Percentiles rank a stretch among this genome's conserved stretches.
phyloP scores from a whole-genome alignment of 2,888 invertebrate genomes.

The Drosophila eohydei region DNA sequence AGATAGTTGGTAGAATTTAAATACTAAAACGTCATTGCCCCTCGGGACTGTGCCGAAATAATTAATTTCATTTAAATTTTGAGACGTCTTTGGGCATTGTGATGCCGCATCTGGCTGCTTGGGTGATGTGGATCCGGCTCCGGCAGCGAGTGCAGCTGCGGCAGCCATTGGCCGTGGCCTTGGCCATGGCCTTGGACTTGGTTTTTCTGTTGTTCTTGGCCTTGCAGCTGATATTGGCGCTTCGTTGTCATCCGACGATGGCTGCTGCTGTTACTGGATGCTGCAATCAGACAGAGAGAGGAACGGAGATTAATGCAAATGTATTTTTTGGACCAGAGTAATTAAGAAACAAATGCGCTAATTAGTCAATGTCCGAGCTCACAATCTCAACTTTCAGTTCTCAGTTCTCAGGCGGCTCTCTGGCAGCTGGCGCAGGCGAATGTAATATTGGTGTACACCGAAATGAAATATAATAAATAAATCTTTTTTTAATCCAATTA shows the following conservation, averaged over 20 bases:
- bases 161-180: constrained; percentile 9
- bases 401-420: constrained; percentile 20
- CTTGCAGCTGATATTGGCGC: constrained; percentile 39
- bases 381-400: constrained; percentile 4
- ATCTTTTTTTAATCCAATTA: constrained; percentile 81
- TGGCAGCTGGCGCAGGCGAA: constrained; percentile 46
- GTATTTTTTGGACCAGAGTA: constrained; percentile 29
- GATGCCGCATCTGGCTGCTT: constrained; percentile 31
- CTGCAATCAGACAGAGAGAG: constrained; percentile 13
- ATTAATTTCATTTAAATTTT: constrained; percentile 70
- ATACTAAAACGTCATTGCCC: constrained; percentile 34
- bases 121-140: not conserved
- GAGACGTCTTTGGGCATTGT: constrained; percentile 71
- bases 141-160: not conserved
- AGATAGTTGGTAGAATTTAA: constrained; percentile 43
- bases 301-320: constrained; percentile 60
- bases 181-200: constrained; percentile 6
- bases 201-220: constrained; percentile 27
- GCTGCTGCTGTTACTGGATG: constrained; percentile 25
- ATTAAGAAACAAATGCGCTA: constrained; percentile 45
- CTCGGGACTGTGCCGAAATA: constrained; percentile 60
- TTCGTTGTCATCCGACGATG: constrained; percentile 34
- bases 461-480: constrained; percentile 72
- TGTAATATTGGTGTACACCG: constrained; percentile 37
- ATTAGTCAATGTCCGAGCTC: constrained; percentile 48